These are phyloP conservation scores for Heliconius cydno DNA, from an alignment of 2,888 invertebrate species.

Conservation along the genomic window DNA sequence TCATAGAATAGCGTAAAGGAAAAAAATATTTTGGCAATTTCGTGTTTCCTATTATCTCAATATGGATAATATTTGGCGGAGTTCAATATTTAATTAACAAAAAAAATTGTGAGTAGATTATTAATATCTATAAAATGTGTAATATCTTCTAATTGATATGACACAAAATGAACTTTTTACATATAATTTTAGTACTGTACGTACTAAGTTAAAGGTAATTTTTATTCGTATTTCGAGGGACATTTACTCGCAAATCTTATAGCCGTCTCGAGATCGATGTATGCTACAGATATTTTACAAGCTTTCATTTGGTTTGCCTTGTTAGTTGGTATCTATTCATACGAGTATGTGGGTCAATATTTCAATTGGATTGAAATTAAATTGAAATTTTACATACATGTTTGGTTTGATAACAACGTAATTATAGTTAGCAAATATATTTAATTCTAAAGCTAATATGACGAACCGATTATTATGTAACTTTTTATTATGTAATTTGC, in stretches of 20 bases:
- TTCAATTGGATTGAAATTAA: neutral
- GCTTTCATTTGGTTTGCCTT: neutral
- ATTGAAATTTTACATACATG: constrained; percentile 1
- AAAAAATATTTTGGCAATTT: neutral
- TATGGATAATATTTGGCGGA: neutral
- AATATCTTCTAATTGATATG: neutral
- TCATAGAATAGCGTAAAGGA: neutral
- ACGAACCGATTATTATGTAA: neutral
- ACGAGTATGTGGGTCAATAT: neutral
- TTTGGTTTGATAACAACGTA: neutral
- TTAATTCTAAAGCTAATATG: neutral
- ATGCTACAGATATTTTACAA: neutral
- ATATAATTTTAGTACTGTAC: neutral
- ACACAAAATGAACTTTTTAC: neutral
- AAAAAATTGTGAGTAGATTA: neutral
- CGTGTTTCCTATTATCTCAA: neutral
- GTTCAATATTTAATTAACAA: neutral
- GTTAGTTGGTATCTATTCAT: neutral
- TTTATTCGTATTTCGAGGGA: neutral
- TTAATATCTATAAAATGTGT: neutral
- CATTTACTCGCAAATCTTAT: neutral
- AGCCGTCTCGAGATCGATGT: neutral
- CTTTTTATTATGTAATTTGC: neutral
- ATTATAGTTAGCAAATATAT: neutral
- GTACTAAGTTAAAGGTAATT: neutral